These are phyloP conservation scores for Pachyrhynchus sulphureomaculatus DNA, from an alignment of 1,140 invertebrate genomes.

Conservation along the genomic window DNA sequence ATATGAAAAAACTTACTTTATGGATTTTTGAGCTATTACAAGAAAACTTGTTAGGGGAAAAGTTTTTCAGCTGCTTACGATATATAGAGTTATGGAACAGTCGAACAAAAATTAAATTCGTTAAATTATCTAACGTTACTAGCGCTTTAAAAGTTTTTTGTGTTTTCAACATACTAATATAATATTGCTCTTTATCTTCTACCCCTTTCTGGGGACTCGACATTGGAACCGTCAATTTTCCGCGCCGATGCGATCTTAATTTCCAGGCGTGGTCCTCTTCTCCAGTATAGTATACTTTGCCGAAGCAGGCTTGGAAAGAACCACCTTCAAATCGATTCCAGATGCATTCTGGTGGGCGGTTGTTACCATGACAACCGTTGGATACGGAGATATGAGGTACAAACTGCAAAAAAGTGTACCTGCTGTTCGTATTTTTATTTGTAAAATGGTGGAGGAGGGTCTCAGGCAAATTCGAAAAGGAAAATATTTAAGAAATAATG, in stretches of 20 bases:
- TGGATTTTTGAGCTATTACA: too few species aligned
- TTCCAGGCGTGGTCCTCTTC: constrained; percentile 96
- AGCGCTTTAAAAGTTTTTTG: too few species aligned
- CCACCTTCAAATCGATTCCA: constrained; percentile 97
- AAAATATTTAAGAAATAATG: too few species aligned
- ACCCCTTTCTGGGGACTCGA: background rate
- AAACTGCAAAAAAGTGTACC: constrained; percentile 44
- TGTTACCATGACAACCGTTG: constrained; percentile 92
- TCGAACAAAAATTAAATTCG: too few species aligned
- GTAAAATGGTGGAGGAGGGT: constrained; percentile 1
- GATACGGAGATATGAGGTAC: constrained; percentile 98
- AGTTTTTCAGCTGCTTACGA: too few species aligned
- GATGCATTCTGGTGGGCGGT: constrained; percentile 97
- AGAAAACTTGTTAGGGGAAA: too few species aligned
- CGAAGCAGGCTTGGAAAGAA: constrained; percentile 92
- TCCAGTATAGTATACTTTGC: constrained; percentile 98
- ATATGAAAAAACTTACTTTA: too few species aligned
- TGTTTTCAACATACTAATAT: background rate
- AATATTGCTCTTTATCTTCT: background rate
- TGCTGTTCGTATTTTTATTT: background rate
- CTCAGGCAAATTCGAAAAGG: background rate
- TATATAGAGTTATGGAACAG: too few species aligned
- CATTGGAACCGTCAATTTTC: constrained; percentile 1
- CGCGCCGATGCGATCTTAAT: constrained; percentile 23
- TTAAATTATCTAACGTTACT: too few species aligned